Evolutionary conservation across 1,140 invertebrate genomes (phyloP).

Genomic region (Proctacanthus coquilletti): DNA sequence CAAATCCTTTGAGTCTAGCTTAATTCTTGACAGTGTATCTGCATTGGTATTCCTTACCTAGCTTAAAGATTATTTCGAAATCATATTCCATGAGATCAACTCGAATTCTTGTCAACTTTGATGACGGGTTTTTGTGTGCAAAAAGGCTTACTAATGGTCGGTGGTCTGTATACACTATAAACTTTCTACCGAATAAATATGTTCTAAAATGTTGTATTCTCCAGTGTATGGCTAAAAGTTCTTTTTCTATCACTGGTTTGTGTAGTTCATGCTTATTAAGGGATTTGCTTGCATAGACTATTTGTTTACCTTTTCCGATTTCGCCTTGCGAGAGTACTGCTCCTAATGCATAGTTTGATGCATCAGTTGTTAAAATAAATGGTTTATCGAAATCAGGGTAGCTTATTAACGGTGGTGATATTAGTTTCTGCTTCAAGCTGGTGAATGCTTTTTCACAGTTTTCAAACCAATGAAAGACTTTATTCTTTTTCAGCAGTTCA

Average conservation of each 20-base stretch:
- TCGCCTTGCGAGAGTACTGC: slow-evolving; percentile 8
- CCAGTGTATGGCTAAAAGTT: slow-evolving; percentile 24
- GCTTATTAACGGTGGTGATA: no score
- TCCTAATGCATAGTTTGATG: slow-evolving; percentile 7
- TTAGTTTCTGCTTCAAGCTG: no score
- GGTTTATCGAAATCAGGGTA: slow-evolving; percentile 22
- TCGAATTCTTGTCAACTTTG: slow-evolving; percentile 14
- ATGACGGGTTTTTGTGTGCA: slow-evolving; percentile 22
- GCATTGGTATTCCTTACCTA: not conserved
- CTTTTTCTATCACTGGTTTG: slow-evolving; percentile 11
- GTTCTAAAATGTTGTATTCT: slow-evolving; percentile 27
- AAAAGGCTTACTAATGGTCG: slow-evolving; percentile 22
- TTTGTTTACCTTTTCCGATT: slow-evolving; percentile 2
- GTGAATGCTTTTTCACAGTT: no score
- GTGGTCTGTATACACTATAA: slow-evolving; percentile 20
- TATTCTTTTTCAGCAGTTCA: no score
- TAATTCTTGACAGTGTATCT: no score
- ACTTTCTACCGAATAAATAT: slow-evolving; percentile 19
- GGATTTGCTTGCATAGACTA: slow-evolving; percentile 10
- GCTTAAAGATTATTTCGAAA: slow-evolving; percentile 5
- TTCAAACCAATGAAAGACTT: no score
- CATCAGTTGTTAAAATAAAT: slow-evolving; percentile 23
- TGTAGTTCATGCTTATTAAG: slow-evolving; percentile 10
- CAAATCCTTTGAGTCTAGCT: no score
- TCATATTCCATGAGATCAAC: slow-evolving; percentile 19